phyloP scores from a whole-genome alignment of 2,888 invertebrate genomes.

The Drosophila birchii region DNA sequence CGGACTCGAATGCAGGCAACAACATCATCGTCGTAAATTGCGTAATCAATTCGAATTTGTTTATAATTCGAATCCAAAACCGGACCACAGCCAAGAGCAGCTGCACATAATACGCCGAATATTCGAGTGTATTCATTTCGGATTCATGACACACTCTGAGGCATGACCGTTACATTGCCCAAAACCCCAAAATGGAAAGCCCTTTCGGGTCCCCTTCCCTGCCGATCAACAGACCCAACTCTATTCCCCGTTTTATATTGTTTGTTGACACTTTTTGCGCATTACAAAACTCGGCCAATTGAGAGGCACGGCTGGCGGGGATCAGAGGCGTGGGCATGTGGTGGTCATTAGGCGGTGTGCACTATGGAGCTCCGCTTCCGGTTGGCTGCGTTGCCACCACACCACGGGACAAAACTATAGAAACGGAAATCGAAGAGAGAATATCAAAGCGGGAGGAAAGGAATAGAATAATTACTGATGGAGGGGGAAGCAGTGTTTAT shows the following conservation, averaged over 20 bases:
- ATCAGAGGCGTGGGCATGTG: conserved; percentile 31
- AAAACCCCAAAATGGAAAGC: conserved; percentile 57
- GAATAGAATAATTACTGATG: conserved; percentile 5
- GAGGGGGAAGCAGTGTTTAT: background rate
- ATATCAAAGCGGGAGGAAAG: background rate
- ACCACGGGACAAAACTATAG: conserved; percentile 14
- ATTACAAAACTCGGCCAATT: conserved; percentile 54
- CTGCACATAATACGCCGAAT: conserved; percentile 32
- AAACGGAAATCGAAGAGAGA: conserved; percentile 14
- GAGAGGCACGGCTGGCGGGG: conserved; percentile 8
- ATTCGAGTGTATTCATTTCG: conserved; percentile 32
- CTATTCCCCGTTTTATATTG: conserved; percentile 16
- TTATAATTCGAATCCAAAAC: conserved; percentile 62
- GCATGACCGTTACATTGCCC: conserved; percentile 74
- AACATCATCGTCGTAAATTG: conserved; percentile 48
- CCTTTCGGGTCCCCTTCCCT: conserved; percentile 7
- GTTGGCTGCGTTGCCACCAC: conserved; percentile 52
- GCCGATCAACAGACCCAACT: conserved; percentile 13
- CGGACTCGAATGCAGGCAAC: conserved; percentile 50
- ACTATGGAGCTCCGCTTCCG: conserved; percentile 64
- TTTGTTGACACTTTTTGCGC: conserved; percentile 76
- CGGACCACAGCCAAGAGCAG: conserved; percentile 58
- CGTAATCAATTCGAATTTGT: conserved; percentile 66
- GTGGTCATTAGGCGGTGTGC: conserved; percentile 61
- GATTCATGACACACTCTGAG: conserved; percentile 61